Evolutionary conservation across 2,888 invertebrate species (phyloP), one percentile per base, ranked within the genome.

Genomic region (Lymantria dispar): DNA sequence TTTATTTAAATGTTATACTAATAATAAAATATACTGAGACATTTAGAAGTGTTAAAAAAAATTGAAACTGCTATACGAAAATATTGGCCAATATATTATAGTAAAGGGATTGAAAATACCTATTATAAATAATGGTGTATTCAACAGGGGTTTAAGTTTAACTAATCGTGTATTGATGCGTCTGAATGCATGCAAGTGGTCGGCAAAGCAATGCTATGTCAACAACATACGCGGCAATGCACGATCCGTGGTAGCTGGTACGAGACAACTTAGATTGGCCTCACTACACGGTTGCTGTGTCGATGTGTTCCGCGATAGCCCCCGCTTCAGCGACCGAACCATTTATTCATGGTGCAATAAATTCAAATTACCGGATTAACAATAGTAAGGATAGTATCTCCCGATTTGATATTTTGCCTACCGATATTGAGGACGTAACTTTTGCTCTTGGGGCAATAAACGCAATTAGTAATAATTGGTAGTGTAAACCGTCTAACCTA

Each of bases 281-380:
- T 65, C 70, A 59, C 71, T 71, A 70, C 78, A 74, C 72, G 72
- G 72, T 72, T 70, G 58, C 77, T 76, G 73, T 79, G 76, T 82
- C 85, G 89, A 87, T 89, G 75, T 79, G 85, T 77, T 67, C 62
- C 70, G 72, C 74, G 88, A 89, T 88, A 89, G 84, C 85, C 81
- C 50, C 66, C 73, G 75, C 77, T 76, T 74, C 68, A 70, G 63
- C 60, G 69, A 68, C 79, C 75, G 76, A 76, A 86, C 88, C 85
- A 87, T 90, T 89, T 89, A 88, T 88, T 85, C 88, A 86, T 81
- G 83, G 76, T 77, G 90, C 88, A 90, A 91, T 91, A 91, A 91
- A 91, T 91, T 91, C 91, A 91, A 91, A 91, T 91, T 91, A 91
- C 90, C 74, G 90, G 87, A 91, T 91, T 89, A 89, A 91, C 90